phyloP scores from a whole-genome alignment of 2,113 vertebrate species.

The Sula dactylatra region DNA sequence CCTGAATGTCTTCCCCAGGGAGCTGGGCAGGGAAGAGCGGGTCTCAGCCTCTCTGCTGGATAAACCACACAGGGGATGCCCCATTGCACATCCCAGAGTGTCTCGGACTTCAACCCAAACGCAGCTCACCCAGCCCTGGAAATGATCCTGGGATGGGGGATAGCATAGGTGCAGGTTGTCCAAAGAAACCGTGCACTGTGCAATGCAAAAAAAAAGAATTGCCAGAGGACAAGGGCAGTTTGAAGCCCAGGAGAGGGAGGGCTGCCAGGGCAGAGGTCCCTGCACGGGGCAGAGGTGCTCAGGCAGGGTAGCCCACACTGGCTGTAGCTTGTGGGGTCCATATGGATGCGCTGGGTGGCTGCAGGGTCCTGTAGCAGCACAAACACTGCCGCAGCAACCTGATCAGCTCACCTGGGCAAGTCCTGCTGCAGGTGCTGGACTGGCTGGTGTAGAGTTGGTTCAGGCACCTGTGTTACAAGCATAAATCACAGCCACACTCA shows the following conservation, averaged over 20 bases:
- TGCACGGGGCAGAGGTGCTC: not conserved
- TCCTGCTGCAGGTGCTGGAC: not conserved
- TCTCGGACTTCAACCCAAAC: not conserved
- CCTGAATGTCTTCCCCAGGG: not conserved
- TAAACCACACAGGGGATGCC: not conserved
- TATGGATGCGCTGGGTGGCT: too few species aligned
- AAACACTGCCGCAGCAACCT: not conserved
- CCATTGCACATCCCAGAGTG: rapidly evolving
- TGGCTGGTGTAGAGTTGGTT: not conserved
- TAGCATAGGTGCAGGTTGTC: not conserved
- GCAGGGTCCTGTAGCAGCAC: not conserved
- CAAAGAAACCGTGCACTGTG: not conserved
- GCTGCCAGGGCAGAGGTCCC: not conserved
- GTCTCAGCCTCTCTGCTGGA: not conserved
- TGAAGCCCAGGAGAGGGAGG: not conserved
- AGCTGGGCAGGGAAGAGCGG: not conserved
- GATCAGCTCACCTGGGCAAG: not conserved
- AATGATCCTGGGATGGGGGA: not conserved
- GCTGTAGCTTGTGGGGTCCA: not conserved
- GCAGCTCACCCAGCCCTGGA: not conserved
- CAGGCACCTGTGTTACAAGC: rapidly evolving
- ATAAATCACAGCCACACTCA: not conserved
- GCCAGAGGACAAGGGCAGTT: not conserved
- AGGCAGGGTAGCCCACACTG: not conserved
- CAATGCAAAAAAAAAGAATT: not conserved